Evolutionary conservation across 2,113 vertebrate genomes (phyloP).

Genomic region (Hystrix cristata): DNA sequence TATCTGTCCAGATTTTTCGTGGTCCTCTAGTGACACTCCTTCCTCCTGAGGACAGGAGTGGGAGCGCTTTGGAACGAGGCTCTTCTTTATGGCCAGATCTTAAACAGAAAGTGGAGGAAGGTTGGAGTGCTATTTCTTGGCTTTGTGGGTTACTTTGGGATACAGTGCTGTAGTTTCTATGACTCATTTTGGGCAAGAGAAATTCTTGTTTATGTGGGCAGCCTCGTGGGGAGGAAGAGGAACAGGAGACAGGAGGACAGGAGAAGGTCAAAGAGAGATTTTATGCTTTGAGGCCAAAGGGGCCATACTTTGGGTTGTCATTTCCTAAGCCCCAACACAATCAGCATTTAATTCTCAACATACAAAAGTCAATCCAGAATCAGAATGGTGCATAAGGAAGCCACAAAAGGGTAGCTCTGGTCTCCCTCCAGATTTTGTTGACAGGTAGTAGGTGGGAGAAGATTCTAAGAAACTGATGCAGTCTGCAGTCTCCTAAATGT

Average conservation of each 20-base stretch:
- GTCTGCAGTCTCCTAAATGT: neutral
- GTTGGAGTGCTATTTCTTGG: neutral
- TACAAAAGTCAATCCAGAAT: neutral
- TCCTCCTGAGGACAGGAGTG: neutral
- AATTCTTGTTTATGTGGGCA: neutral
- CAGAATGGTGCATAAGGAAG: neutral
- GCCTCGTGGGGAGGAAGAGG: neutral
- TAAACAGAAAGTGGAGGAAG: neutral
- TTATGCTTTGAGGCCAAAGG: neutral
- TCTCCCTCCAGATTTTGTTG: neutral
- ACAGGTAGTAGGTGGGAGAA: neutral
- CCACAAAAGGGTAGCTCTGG: too few species aligned
- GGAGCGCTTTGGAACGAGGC: neutral
- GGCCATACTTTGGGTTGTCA: neutral
- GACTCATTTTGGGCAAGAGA: neutral
- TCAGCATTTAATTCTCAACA: neutral
- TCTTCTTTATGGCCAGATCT: neutral
- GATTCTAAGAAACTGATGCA: constrained; percentile 6
- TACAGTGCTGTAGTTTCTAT: neutral
- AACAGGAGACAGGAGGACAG: neutral
- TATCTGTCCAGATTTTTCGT: neutral
- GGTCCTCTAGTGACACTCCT: neutral
- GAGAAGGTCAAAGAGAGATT: neutral
- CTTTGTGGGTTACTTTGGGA: neutral
- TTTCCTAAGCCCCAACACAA: neutral